A percentile compares a stretch with the other conserved stretches of the same genome.
Evolutionary conservation across 2,888 invertebrate species (phyloP).

Genomic region (Achlya flavicornis): DNA sequence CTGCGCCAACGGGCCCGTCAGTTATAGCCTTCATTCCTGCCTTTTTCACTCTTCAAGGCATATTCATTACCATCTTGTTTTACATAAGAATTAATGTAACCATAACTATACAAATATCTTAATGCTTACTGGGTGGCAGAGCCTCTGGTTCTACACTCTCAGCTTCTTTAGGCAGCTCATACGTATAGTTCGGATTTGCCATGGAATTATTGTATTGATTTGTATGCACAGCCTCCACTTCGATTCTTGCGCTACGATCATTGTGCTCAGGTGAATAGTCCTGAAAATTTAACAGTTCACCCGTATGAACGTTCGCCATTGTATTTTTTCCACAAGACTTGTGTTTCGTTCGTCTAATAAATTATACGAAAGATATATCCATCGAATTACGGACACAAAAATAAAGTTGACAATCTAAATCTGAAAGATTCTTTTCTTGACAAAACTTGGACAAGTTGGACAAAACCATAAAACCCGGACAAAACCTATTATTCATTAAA

Average conservation of each 20-base stretch:
- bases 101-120: not conserved
- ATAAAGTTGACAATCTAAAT: not conserved
- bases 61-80: too few species aligned
- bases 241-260: conserved; percentile 85
- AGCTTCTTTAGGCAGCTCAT: conserved; percentile 62
- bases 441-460: too few species aligned
- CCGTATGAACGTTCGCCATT: conserved; percentile 79
- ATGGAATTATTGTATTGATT: conserved; percentile 74
- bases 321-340: not conserved
- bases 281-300: conserved; percentile 88
- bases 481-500: not conserved
- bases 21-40: too few species aligned
- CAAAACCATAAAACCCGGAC: too few species aligned
- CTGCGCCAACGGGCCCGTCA: too few species aligned
- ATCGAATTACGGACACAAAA: not conserved
- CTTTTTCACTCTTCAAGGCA: too few species aligned
- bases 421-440: too few species aligned
- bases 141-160: conserved; percentile 54
- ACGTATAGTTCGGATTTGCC: conserved; percentile 69
- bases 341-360: not conserved
- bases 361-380: not conserved
- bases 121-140: conserved; percentile 57
- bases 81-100: too few species aligned
- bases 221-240: conserved; percentile 85
- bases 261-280: conserved; percentile 86